Evolutionary conservation across 1,140 invertebrate genomes (phyloP).

Genomic region (Drosophila sp.): DNA sequence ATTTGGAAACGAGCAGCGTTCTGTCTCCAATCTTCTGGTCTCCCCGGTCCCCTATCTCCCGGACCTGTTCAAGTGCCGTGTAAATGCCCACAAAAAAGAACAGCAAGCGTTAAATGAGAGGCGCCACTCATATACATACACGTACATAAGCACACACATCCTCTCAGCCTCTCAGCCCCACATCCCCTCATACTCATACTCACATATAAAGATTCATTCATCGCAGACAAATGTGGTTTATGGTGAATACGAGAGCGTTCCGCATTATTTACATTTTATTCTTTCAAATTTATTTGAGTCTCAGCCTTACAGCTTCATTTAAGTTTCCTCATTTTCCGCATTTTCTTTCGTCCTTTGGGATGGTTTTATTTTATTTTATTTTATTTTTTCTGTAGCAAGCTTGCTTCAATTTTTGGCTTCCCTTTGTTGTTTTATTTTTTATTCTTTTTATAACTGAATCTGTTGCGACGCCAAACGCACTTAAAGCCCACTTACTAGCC

Average conservation of each 20-base stretch:
- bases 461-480: conserved; percentile 11
- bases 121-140: conserved; percentile 56
- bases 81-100: conserved; percentile 59
- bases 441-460: conserved; percentile 11
- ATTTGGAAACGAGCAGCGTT: not conserved
- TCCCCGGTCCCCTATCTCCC: not conserved
- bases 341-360: conserved; percentile 16
- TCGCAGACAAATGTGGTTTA: conserved; percentile 35
- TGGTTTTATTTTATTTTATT: not conserved
- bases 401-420: conserved; percentile 19
- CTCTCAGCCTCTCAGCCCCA: conserved; percentile 2
- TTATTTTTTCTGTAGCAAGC: conserved; percentile 11
- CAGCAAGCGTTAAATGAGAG: conserved; percentile 64
- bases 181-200: conserved; percentile 4
- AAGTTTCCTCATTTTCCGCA: conserved; percentile 48
- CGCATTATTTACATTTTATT: conserved; percentile 69
- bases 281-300: conserved; percentile 62
- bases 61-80: conserved; percentile 54
- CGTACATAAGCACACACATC: not conserved
- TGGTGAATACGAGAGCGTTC: conserved; percentile 24
- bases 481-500: conserved; percentile 19
- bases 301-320: conserved; percentile 62
- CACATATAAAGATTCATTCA: conserved; percentile 21
- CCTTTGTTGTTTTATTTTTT: conserved; percentile 10
- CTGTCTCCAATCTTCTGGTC: no score